A percentile compares a stretch with the other conserved stretches of the same genome.
phyloP scores from a whole-genome alignment of 2,797 vertebrate genomes.

The Helicolenus hilgendorfi region DNA sequence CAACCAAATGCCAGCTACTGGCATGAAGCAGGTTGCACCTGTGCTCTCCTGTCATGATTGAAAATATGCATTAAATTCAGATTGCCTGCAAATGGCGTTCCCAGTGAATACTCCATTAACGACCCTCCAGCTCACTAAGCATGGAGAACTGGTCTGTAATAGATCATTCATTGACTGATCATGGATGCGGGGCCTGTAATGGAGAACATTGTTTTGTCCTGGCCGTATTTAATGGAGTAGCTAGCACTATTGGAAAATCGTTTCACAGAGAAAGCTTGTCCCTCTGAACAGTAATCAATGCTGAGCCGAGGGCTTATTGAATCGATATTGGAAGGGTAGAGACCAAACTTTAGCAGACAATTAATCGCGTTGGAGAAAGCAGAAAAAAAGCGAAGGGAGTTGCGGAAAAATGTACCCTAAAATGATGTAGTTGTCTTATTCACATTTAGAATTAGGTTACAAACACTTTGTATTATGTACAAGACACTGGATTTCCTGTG shows the following conservation, averaged over 20 bases:
- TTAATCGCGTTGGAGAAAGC: conserved; percentile 33
- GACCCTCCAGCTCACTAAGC: conserved; percentile 58
- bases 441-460: not conserved
- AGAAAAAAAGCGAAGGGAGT: not conserved
- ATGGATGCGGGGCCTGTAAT: conserved; percentile 58
- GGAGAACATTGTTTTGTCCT: conserved; percentile 74
- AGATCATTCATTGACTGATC: conserved; percentile 69
- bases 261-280: conserved; percentile 44
- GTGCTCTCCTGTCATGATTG: conserved; percentile 25
- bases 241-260: conserved; percentile 71
- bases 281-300: conserved; percentile 76
- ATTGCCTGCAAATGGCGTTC: conserved; percentile 59
- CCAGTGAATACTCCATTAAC: conserved; percentile 59
- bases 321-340: conserved; percentile 62
- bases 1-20: conserved; percentile 15
- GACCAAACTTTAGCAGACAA: conserved; percentile 59
- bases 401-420: not conserved
- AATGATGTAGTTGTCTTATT: not conserved
- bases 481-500: not conserved
- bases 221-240: conserved; percentile 75
- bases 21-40: conserved; percentile 36
- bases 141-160: conserved; percentile 39
- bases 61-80: conserved; percentile 65
- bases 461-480: not conserved
- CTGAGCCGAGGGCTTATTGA: conserved; percentile 63